phyloP scores from a whole-genome alignment of 2,113 vertebrate genomes.

The Mesembrinibis cayennensis region DNA sequence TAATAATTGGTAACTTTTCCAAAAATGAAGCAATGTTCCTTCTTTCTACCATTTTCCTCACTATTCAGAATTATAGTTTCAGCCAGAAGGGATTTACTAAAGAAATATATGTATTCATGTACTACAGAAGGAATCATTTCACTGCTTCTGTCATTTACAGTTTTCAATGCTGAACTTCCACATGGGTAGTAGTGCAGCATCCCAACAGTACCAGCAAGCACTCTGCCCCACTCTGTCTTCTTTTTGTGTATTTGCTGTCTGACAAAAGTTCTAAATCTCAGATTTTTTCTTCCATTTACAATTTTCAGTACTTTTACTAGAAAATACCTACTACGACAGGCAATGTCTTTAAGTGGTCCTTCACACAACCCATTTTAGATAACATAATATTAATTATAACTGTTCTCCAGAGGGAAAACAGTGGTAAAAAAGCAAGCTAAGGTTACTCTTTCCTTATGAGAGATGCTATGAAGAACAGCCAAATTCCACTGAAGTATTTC shows the following conservation, averaged over 20 bases:
- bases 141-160: not conserved
- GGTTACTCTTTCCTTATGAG: not conserved
- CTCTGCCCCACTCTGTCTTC: not conserved
- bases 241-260: not conserved
- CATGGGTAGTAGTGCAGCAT: not conserved
- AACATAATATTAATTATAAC: not conserved
- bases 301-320: not conserved
- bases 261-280: not conserved
- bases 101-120: not conserved
- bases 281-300: not conserved
- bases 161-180: not conserved
- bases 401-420: not conserved
- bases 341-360: not conserved
- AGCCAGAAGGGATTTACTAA: not conserved
- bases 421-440: not conserved
- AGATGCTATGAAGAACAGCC: not conserved
- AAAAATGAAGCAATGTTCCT: not conserved
- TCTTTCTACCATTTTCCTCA: not conserved
- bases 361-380: not conserved
- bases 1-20: not conserved
- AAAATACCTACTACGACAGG: not conserved
- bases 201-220: not conserved
- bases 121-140: not conserved
- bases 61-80: not conserved
- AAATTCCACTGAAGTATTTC: not conserved